Conservation (phyloP, 2,888 invertebrate genomes). For the Tenthredo amoena region DNA sequence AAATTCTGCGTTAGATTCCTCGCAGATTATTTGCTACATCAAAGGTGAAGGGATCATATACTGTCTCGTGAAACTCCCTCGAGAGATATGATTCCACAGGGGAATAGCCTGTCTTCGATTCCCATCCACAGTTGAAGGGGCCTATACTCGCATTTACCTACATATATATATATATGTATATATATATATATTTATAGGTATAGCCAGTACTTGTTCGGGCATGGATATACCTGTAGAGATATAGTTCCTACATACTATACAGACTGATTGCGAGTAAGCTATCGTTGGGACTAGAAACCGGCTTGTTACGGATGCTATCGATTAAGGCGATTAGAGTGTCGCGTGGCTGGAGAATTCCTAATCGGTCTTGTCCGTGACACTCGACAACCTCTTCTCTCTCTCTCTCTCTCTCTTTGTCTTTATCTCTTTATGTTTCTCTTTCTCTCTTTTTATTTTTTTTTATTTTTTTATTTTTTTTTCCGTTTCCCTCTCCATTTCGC, state of each 20-base stretch:
- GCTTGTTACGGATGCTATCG: conserved; percentile 48
- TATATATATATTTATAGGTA: background rate
- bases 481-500: background rate
- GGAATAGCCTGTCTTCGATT: background rate
- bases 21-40: conserved; percentile 6
- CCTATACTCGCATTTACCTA: background rate
- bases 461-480: background rate
- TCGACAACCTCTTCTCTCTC: conserved; percentile 26
- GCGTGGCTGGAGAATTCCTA: conserved; percentile 46
- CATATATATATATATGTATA: background rate
- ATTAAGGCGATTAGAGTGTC: conserved; percentile 48
- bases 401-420: conserved; percentile 11
- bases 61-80: background rate
- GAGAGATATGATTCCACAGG: background rate
- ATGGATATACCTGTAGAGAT: background rate
- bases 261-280: conserved; percentile 41
- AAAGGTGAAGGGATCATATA: background rate
- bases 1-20: conserved; percentile 1
- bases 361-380: conserved; percentile 50
- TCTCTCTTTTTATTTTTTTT: background rate
- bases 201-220: background rate
- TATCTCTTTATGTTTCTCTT: conserved; percentile 54
- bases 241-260: background rate
- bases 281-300: conserved; percentile 30
- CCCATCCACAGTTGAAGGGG: background rate